Evolutionary conservation across 2,888 invertebrate species (phyloP), one percentile per base, ranked within the genome.

Genomic region (Minunthozetes semirufus): DNA sequence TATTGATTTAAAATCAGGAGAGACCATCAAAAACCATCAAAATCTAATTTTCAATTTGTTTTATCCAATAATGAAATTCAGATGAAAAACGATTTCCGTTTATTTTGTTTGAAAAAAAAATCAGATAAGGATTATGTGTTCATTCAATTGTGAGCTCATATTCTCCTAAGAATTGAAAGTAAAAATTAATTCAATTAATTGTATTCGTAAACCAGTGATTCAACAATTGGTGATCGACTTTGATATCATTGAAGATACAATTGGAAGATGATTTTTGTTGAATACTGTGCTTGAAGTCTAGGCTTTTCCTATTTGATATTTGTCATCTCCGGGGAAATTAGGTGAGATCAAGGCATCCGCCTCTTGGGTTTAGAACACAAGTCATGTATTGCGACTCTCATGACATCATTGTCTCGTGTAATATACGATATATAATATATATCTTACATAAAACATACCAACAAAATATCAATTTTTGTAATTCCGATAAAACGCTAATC

Each of bases 281-380:
- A 42, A 33, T 15, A 68, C 13, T 42, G 22, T n/a, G n/a, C 38
- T 42, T 22, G 19, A 6, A 42, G 68, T 33, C 22, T 22, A 38
- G 38, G 68, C 42, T 61, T 68, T 68, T 38, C 19, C 68, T 68
- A 38, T 42, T 68, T 68, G 42, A 68, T 68, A 19, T 42, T 17
- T 27, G 50, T 59, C 29, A 61, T 68, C 68, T 42, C 42, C 9
- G 11, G 68, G 68, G 68, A 68, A 68, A 68, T 68, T 68, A 68
- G 68, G 68, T 68, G 22, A 68, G 68, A 68, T 68, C 68, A 68
- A 68, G 68, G 42, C 68, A 38, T 68, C 19, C 33, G 42, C 68
- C 38, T 68, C 68, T 42, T 19, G 42, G 42, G 68, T 4, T 38
- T 68, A 22, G 2, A 17, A 33, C n/a, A 15, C 29, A 61, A 56